These are phyloP conservation scores for Lumbricus terrestris DNA, from an alignment of 2,888 invertebrate species.

Conservation along the genomic window DNA sequence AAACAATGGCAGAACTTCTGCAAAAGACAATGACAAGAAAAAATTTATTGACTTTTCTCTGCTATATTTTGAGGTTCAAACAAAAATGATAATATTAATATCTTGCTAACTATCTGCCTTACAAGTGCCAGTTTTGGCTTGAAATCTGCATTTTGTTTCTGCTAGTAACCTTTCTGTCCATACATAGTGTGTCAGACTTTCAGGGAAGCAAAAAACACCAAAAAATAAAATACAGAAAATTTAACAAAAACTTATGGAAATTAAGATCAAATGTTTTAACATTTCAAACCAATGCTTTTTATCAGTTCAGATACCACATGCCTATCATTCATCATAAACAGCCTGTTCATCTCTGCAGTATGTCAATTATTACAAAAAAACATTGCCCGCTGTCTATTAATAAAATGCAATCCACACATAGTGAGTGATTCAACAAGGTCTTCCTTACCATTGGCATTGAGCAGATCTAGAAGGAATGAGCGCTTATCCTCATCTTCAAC, in stretches of 20 bases:
- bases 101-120: neutral
- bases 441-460: constrained; percentile 69
- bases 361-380: too few species aligned
- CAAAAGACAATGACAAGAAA: neutral
- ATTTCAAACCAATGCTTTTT: neutral
- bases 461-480: constrained; percentile 89
- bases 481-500: constrained; percentile 97
- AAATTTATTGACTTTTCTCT: neutral
- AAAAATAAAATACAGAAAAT: neutral
- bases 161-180: neutral
- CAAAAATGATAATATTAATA: neutral
- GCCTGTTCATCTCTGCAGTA: too few species aligned
- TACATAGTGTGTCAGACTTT: neutral
- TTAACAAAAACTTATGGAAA: too few species aligned
- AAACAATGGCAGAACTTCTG: neutral
- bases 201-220: neutral
- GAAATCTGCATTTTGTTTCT: neutral
- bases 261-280: neutral
- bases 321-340: neutral
- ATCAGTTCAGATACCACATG: neutral
- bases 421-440: neutral
- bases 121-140: neutral
- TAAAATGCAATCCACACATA: neutral
- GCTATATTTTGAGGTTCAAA: neutral
- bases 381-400: neutral